Base-by-base conservation (phyloP, 2,797 vertebrate species). In the Chrosomus eos region DNA sequence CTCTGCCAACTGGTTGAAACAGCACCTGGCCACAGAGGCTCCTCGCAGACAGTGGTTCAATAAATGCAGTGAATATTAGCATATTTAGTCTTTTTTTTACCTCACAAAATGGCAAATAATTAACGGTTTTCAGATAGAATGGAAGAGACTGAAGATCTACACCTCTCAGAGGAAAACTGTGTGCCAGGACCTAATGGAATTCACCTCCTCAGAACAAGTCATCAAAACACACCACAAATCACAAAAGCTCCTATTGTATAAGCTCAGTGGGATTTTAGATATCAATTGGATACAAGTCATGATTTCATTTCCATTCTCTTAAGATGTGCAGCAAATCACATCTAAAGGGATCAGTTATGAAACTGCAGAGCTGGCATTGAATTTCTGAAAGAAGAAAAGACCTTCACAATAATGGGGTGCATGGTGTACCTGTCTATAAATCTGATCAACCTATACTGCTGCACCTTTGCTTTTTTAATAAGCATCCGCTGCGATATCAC, bases 261-360 rank as follows among this genome's bases (percentile, higher is more conserved):
- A 79, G 89, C 89, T 91, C 90, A 89, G 85, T 71, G 85, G 78
- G 55, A 11, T 72, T 66, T 58, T 53, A 31, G 16, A 70, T 58
- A 58, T 48, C 51, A 76, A 13, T 67, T 67, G n/a, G 11, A 89
- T 73, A 90, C 91, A 83, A 84, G 87, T 93, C 89, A 92, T 86
- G 77, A 92, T 92, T 93, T 90, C 53, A 87, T 88, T 88, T 89
- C 90, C 88, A 91, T 92, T 93, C 90, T 90, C 85, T 84, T 75
- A 76, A 89, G 82, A 88, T 81, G 80, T 85, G 75, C 83, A 86
- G 82, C 78, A 87, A 82, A 88, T 72, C 72, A 72, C 84, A 40
- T 81, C 82, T 81, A 81, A 72, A 70, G 62, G 85, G 71, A 87
- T 82, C 33, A 55, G 14, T 79, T 62, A 48, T 36, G 67, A 11